phyloP scores from a whole-genome alignment of 1,140 invertebrate genomes.

The Cyclargus thomasi region DNA sequence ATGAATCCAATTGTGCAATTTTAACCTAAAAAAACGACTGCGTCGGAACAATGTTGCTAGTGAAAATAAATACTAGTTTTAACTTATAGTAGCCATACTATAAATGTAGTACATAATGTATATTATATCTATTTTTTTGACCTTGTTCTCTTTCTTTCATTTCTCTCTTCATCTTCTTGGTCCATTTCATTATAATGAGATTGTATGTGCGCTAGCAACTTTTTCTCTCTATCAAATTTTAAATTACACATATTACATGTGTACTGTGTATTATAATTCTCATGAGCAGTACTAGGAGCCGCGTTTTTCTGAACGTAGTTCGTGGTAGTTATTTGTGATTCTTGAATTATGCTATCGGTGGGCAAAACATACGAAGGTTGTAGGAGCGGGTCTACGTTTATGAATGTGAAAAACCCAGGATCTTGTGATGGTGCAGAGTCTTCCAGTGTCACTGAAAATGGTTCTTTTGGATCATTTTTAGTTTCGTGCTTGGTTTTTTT shows the following conservation, averaged over 20 bases:
- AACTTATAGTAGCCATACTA: no score
- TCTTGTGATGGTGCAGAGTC: conserved; percentile 42
- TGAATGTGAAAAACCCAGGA: conserved; percentile 57
- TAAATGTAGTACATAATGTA: neutral
- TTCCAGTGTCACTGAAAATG: conserved; percentile 50
- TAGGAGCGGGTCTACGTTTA: conserved; percentile 62
- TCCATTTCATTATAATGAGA: conserved; percentile 60
- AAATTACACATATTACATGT: conserved; percentile 58
- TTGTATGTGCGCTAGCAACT: conserved; percentile 55
- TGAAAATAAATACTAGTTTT: no score
- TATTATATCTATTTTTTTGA: neutral
- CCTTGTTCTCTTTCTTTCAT: conserved; percentile 30
- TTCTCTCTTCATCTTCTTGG: conserved; percentile 43
- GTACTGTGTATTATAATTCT: conserved; percentile 40
- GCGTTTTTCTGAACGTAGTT: conserved; percentile 33
- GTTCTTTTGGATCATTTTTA: conserved; percentile 32
- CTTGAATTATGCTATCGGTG: conserved; percentile 61
- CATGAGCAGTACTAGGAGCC: conserved; percentile 5
- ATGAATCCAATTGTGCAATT: no score
- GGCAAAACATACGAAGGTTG: conserved; percentile 67
- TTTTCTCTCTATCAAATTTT: conserved; percentile 56
- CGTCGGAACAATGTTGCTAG: no score
- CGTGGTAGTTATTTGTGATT: conserved; percentile 65
- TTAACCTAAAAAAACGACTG: no score
- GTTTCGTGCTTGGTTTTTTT: conserved; percentile 32